Evolutionary conservation across 2,888 invertebrate genomes (phyloP).

Genomic region (Boloria selene): DNA sequence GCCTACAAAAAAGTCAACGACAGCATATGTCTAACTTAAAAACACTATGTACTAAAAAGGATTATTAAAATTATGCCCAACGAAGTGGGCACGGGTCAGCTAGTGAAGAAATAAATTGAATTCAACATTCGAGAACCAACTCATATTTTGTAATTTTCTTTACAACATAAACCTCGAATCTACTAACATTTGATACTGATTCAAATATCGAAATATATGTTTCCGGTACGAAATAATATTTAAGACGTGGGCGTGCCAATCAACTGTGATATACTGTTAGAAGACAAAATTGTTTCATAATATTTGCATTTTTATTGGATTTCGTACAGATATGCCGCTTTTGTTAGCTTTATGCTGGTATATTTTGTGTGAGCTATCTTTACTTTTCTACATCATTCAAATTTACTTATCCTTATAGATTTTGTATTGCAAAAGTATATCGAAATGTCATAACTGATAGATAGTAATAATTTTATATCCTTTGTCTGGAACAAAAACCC

Average conservation of each 20-base stretch:
- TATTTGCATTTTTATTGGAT: constrained; percentile 35
- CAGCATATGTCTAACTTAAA: too few species aligned
- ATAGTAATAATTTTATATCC: too few species aligned
- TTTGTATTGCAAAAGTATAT: constrained; percentile 1
- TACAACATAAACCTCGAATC: constrained; percentile 14
- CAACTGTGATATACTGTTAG: constrained; percentile 33
- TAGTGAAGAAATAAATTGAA: not conserved
- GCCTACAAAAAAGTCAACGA: too few species aligned
- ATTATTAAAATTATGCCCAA: too few species aligned
- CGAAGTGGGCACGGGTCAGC: too few species aligned
- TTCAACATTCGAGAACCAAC: not conserved
- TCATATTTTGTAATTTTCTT: not conserved
- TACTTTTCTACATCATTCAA: not conserved
- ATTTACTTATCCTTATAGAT: not conserved
- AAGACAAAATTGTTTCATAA: constrained; percentile 26
- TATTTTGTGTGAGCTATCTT: too few species aligned
- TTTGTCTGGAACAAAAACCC: too few species aligned
- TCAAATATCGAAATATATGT: constrained; percentile 37
- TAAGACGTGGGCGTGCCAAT: constrained; percentile 41
- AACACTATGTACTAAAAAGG: too few species aligned
- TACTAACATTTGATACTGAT: constrained; percentile 13
- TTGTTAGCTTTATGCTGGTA: constrained; percentile 2
- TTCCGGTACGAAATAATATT: constrained; percentile 40
- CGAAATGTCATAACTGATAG: too few species aligned
- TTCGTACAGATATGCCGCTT: constrained; percentile 6